These are phyloP conservation scores for Lasioglossum albipes DNA, from an alignment of 1,140 invertebrate genomes.

Conservation along the genomic window DNA sequence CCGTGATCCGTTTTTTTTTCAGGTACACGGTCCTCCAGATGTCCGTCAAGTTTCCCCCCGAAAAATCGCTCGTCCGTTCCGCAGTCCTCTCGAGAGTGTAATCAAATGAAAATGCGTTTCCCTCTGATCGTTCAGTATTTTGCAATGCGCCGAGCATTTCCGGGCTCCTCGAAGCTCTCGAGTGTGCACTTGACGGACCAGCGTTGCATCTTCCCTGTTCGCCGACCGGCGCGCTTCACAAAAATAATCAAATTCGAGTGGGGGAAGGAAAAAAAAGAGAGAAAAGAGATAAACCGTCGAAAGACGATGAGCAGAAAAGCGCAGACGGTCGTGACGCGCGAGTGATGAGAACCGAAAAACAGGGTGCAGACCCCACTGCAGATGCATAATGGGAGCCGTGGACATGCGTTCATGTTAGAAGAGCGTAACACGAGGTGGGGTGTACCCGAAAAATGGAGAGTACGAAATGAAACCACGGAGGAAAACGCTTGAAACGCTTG, in stretches of 20 bases:
- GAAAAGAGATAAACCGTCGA: slow-evolving; percentile 39
- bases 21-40: too few relatives aligned
- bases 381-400: too few relatives aligned
- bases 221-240: slow-evolving; percentile 9
- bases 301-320: slow-evolving; percentile 37
- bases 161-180: not conserved
- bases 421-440: not conserved
- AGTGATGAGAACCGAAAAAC: slow-evolving; percentile 2
- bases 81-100: not conserved
- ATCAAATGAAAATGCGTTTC: not conserved
- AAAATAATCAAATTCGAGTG: slow-evolving; percentile 42
- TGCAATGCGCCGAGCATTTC: not conserved
- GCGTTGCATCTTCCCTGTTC: not conserved
- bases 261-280: not conserved
- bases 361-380: not conserved
- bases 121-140: not conserved
- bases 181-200: not conserved
- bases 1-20: too few relatives aligned
- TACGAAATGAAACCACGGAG: not conserved
- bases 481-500: not conserved
- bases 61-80: too few relatives aligned
- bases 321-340: slow-evolving; percentile 12
- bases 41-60: too few relatives aligned
- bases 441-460: not conserved
- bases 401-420: not conserved